Evolutionary conservation across 2,797 vertebrate species (phyloP).

Genomic region (Hippocampus kuda): DNA sequence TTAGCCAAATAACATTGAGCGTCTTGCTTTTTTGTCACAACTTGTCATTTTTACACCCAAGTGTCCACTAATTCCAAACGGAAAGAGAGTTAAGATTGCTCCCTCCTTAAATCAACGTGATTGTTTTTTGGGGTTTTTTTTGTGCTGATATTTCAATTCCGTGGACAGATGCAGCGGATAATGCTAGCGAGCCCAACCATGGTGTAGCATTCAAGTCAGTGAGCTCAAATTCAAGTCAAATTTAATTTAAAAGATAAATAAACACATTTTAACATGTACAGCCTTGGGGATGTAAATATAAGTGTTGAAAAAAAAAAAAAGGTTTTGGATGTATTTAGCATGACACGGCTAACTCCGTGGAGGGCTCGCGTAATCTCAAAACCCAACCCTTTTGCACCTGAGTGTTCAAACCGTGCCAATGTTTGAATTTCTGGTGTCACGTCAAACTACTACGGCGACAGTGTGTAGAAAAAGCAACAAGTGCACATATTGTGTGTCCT

Average conservation of each 20-base stretch:
- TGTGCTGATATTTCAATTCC: background rate
- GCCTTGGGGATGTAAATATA: background rate
- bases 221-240: background rate
- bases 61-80: background rate
- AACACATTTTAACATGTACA: background rate
- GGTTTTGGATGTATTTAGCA: background rate
- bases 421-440: conserved; percentile 4
- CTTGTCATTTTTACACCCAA: background rate
- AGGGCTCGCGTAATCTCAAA: background rate
- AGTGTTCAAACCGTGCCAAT: background rate
- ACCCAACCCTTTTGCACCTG: background rate
- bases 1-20: background rate
- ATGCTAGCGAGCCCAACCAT: background rate
- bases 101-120: background rate
- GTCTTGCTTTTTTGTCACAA: background rate
- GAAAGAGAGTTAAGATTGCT: background rate
- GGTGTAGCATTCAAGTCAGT: background rate
- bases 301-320: background rate
- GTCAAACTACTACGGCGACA: conserved; percentile 11
- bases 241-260: background rate
- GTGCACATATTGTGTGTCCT: conserved; percentile 64
- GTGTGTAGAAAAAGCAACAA: conserved; percentile 18
- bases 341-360: background rate
- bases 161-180: background rate
- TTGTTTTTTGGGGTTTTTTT: background rate